Percentiles rank a stretch among this genome's conserved stretches.
phyloP scores from a whole-genome alignment of 2,113 vertebrate species.

The Zapornia atra region DNA sequence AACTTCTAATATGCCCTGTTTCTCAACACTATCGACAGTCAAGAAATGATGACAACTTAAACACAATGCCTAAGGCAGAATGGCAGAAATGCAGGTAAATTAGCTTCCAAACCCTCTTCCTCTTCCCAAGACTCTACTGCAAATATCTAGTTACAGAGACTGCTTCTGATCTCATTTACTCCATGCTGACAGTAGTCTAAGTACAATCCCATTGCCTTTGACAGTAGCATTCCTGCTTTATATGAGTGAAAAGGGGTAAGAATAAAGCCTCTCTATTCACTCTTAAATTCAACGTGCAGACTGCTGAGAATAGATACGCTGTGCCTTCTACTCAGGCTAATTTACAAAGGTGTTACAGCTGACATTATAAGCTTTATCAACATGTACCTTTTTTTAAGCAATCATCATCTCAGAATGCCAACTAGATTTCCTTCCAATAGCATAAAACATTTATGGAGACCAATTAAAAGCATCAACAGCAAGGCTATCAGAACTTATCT shows the following conservation, averaged over 20 bases:
- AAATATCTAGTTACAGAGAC: not conserved
- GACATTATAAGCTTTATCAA: not conserved
- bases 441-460: slow-evolving; percentile 81
- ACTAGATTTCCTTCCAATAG: slow-evolving; percentile 77
- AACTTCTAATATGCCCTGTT: not conserved
- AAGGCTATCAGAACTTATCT: slow-evolving; percentile 69
- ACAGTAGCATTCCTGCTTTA: not conserved
- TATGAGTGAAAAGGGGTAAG: not conserved
- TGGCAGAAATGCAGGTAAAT: not conserved
- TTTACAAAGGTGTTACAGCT: not conserved
- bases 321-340: not conserved
- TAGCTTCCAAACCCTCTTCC: not conserved
- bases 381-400: slow-evolving; percentile 46
- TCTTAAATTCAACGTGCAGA: not conserved
- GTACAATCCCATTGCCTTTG: not conserved
- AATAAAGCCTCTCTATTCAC: not conserved
- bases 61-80: not conserved
- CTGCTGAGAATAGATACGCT: not conserved
- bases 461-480: slow-evolving; percentile 72
- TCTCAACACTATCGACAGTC: not conserved
- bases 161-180: not conserved
- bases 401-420: slow-evolving; percentile 72
- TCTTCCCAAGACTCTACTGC: not conserved
- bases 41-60: not conserved
- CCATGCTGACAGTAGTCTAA: not conserved